Conservation (phyloP, 2,113 vertebrate species). For the Lathamus discolor region DNA sequence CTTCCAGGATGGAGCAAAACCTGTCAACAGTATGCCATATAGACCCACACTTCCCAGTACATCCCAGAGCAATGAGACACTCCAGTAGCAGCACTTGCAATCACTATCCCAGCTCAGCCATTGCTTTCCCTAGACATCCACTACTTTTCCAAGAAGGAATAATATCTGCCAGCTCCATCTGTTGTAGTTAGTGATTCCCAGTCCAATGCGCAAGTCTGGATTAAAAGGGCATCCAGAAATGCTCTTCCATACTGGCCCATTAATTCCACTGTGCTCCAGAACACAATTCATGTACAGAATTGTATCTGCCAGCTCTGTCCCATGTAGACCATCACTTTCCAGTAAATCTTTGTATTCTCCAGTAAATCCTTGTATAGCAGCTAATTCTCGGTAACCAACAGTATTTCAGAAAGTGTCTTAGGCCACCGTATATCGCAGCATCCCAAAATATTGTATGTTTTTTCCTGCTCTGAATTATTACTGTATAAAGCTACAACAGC, state of each 20-base stretch:
- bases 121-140: not conserved
- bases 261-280: not conserved
- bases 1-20: not conserved
- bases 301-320: not conserved
- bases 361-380: not conserved
- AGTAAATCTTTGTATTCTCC: not conserved
- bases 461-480: not conserved
- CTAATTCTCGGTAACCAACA: not conserved
- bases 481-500: not conserved
- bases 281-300: not conserved
- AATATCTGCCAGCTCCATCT: conserved; percentile 1
- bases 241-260: not conserved
- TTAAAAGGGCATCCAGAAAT: conserved; percentile 25
- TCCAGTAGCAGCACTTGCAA: not conserved
- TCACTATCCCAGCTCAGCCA: not conserved
- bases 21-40: not conserved
- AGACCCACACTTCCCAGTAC: not conserved
- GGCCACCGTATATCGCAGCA: not conserved
- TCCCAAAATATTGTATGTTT: not conserved
- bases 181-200: not conserved
- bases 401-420: not conserved
- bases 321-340: not conserved
- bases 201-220: not conserved
- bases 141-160: not conserved
- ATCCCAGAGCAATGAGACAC: not conserved